phyloP scores from a whole-genome alignment of 2,797 vertebrate genomes.

The Spea hammondii region DNA sequence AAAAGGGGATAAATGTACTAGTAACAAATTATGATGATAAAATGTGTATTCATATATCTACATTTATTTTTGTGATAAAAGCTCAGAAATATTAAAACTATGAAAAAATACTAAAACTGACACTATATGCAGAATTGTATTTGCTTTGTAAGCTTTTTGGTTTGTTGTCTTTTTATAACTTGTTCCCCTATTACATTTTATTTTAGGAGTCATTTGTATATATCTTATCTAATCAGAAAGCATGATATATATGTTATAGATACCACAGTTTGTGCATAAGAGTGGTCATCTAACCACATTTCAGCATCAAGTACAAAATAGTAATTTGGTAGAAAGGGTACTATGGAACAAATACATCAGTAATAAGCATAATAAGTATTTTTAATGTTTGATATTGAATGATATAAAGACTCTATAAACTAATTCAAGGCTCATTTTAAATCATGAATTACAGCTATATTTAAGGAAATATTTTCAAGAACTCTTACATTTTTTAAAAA shows the following conservation, averaged over 20 bases:
- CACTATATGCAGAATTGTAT: constrained; percentile 46
- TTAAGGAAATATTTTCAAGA: too few species aligned
- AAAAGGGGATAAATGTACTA: constrained; percentile 33
- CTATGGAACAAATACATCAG: background rate
- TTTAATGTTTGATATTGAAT: background rate
- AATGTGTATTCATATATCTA: constrained; percentile 47
- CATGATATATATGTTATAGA: constrained; percentile 41
- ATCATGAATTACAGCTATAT: too few species aligned
- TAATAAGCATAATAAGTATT: background rate
- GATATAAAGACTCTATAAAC: background rate
- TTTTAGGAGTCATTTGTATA: constrained; percentile 35
- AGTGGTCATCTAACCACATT: constrained; percentile 15
- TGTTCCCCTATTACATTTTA: constrained; percentile 22
- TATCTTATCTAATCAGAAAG: constrained; percentile 47
- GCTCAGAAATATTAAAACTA: constrained; percentile 25
- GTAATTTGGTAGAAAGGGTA: background rate
- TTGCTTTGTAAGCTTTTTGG: constrained; percentile 55
- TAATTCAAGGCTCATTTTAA: background rate
- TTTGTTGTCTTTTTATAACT: constrained; percentile 48
- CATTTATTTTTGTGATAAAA: constrained; percentile 34
- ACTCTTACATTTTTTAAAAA: too few species aligned
- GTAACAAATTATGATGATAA: constrained; percentile 1
- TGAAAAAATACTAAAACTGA: too few species aligned
- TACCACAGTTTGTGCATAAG: constrained; percentile 14
- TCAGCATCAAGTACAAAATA: constrained; percentile 16